Evolutionary conservation across 2,888 invertebrate species (phyloP), one percentile per base, ranked within the genome.

Genomic region (Eilema sororculum): DNA sequence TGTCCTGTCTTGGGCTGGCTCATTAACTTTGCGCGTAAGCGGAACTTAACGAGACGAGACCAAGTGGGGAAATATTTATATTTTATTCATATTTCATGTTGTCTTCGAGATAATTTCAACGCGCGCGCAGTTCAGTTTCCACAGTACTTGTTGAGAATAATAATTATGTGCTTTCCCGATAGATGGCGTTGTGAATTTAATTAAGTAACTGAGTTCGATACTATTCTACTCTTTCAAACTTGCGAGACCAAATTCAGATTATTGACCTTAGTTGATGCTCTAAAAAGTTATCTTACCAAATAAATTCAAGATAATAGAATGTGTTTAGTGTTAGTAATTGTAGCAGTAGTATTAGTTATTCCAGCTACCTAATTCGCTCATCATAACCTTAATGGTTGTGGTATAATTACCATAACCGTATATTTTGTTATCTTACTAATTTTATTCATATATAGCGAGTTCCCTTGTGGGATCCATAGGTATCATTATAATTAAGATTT

Each of bases 11-110:
- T 83, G 76, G 79, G 81, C 82, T 81, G 84, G 84, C 91, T 92
- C 92, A 92, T 92, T 92, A 93, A 89, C 83, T 86, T 85, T 78
- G 84, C 77, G 84, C 86, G 85, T 84, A 84, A 86, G 87, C 85
- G 86, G 85, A 86, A 85, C 87, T 83, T 78, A 82, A 79, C 78
- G 79, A 82, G 82, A 81, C 80, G 84, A 83, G 78, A 79, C 79
- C 75, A 72, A 75, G 75, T 77, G 76, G 75, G 79, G 76, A 79
- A 81, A 79, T 81, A 80, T 83, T 83, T 79, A 80, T 79, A 84
- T 81, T 81, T 80, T 81, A 86, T 83, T 84, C 81, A 85, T 84
- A 85, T 80, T 79, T 84, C 82, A 79, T 81, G 80, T 83, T 82
- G 84, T 84, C 80, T 81, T 80, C 71, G 57, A 79, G 76, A 77